A percentile compares a stretch with the other conserved stretches of the same genome.
phyloP scores from a whole-genome alignment of 2,797 vertebrate genomes.

The Scarus forsteni region DNA sequence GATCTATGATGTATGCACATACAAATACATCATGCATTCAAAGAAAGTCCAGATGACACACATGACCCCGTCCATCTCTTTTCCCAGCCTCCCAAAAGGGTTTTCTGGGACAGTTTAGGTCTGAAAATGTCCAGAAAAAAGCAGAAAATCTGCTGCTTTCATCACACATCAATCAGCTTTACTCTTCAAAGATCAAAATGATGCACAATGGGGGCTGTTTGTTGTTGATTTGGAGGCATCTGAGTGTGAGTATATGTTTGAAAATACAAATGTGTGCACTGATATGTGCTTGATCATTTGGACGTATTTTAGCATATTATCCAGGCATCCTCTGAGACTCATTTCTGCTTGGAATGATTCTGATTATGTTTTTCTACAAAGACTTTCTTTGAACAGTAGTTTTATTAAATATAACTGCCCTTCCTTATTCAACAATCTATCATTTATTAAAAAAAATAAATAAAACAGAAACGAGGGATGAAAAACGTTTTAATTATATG shows the following conservation, averaged over 20 bases:
- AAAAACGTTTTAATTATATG: not conserved
- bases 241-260: conserved; percentile 9
- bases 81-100: conserved; percentile 1
- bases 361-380: not conserved
- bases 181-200: conserved; percentile 48
- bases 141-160: conserved; percentile 42
- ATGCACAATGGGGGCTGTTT: conserved; percentile 46
- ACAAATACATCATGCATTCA: conserved; percentile 37
- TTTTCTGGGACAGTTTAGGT: conserved; percentile 24
- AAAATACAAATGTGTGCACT: conserved; percentile 20
- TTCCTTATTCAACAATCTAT: too few relatives aligned
- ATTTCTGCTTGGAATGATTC: not conserved
- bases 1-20: conserved; percentile 32
- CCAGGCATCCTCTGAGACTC: not conserved
- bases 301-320: conserved; percentile 13
- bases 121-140: conserved; percentile 21
- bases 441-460: too few relatives aligned
- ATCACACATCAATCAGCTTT: conserved; percentile 42
- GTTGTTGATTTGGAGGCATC: conserved; percentile 23
- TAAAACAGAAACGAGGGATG: too few relatives aligned
- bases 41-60: conserved; percentile 31
- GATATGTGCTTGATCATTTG: conserved; percentile 34
- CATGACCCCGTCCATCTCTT: not conserved
- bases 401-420: not conserved
- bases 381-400: not conserved